phyloP scores from a whole-genome alignment of 2,888 invertebrate species.

The Agrotis puta region DNA sequence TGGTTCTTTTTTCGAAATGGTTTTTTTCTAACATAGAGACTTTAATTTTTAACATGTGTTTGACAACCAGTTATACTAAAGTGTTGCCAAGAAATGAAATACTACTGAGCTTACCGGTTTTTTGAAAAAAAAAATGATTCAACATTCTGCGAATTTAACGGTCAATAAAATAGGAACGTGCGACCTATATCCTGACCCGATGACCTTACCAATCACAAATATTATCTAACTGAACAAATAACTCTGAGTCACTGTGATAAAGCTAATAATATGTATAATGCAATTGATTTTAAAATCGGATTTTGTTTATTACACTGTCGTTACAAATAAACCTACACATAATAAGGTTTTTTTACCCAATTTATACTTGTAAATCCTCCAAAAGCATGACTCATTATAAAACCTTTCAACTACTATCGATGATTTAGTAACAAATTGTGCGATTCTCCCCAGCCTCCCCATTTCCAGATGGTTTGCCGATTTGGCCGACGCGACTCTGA shows the following conservation, averaged over 20 bases:
- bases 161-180: slow-evolving; percentile 15
- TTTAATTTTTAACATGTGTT: too few species aligned
- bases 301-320: neutral
- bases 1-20: neutral
- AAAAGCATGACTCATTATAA: slow-evolving; percentile 37
- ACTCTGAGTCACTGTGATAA: slow-evolving; percentile 50
- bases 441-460: slow-evolving; percentile 70
- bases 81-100: neutral
- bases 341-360: neutral
- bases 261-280: slow-evolving; percentile 40
- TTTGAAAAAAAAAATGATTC: too few species aligned
- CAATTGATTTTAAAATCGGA: slow-evolving; percentile 42
- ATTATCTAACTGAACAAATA: slow-evolving; percentile 51
- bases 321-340: neutral
- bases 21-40: neutral
- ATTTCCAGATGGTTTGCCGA: slow-evolving; percentile 84
- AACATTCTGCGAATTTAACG: slow-evolving; percentile 8
- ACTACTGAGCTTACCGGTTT: too few species aligned
- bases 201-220: slow-evolving; percentile 47
- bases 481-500: slow-evolving; percentile 66
- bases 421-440: slow-evolving; percentile 79
- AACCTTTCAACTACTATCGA: slow-evolving; percentile 66
- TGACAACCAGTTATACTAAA: neutral
- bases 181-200: slow-evolving; percentile 44
- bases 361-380: slow-evolving; percentile 1